A percentile compares a stretch with the other conserved stretches of the same genome.
Conservation (phyloP, 1,140 invertebrate genomes). For the Brachionus paranguensis region DNA sequence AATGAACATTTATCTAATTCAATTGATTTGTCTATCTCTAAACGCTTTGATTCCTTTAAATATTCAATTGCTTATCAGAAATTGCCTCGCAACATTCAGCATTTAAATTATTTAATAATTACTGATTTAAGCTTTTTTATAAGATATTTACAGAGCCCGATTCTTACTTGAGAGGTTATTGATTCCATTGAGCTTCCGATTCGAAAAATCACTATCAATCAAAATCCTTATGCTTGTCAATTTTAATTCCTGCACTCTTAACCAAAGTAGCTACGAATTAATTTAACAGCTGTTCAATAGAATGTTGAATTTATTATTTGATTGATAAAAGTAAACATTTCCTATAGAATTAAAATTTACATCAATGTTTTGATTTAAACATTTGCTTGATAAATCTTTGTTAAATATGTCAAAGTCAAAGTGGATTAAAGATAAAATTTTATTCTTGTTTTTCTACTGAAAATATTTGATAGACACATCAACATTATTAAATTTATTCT, state of each 20-base stretch:
- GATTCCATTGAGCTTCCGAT: neutral
- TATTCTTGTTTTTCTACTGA: neutral
- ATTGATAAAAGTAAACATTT: neutral
- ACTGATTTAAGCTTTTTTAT: neutral
- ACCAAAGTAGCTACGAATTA: neutral
- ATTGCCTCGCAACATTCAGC: neutral
- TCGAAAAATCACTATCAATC: neutral
- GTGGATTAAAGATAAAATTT: neutral
- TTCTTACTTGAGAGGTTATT: neutral
- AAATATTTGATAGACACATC: neutral
- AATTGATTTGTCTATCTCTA: neutral
- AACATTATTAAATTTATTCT: neutral
- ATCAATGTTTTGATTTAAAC: neutral
- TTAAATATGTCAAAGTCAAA: neutral
- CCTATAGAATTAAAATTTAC: neutral
- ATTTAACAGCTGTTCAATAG: neutral
- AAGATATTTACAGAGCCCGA: neutral
- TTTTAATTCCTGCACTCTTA: neutral
- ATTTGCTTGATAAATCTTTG: neutral
- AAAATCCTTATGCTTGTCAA: neutral
- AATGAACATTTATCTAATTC: slow-evolving; percentile 22
- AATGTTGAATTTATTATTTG: neutral
- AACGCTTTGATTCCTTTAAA: neutral
- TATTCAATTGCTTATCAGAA: neutral
- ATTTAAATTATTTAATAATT: neutral